Base-by-base conservation (phyloP, 2,113 vertebrate species). In the Damaliscus lunatus region DNA sequence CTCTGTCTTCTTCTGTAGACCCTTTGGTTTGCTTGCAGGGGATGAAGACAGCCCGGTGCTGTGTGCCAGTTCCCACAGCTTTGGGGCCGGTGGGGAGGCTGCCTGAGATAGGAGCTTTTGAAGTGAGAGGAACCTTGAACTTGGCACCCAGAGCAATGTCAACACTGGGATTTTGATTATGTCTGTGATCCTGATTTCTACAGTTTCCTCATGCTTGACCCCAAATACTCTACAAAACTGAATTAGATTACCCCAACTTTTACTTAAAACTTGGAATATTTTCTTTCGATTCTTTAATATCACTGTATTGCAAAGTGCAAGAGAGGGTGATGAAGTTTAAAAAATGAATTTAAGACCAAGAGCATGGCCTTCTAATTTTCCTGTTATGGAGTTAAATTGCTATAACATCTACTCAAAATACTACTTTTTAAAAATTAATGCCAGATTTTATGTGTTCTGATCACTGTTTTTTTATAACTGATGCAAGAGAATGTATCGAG, bases 401-500 rank as follows among this genome's bases (percentile, higher is more conserved):
- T 90, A 43, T 83, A 78, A 43, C 4, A 67, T 95, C 50, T 96
- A 48, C 52, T 94, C 36, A 88, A 83, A 82, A 74, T 36, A n/a
- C 25, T 57, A 27, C 33, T 91, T 90, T 31, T 78, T 91, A 80
- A 91, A 78, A 87, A 77, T n/a, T 77, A 7, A 3, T 67, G 16
- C 5, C 21, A 3, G 93, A 53, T 88, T 89, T 64, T 96, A 55
- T 80, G 21, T 85, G 19, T 88, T 91, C 71, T 88, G 29, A 86
- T 74, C 36, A 92, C 82, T 94, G 57, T 60, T 97, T 97, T 80
- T 97, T 80, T n/a, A 60, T 93, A 52, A 97, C 81, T 91, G 60
- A 94, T 96, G 31, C 23, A 85, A 88, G 62, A 93, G 16, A 85
- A 64, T 95, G 3, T 96, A 96, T 88, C 6, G 4, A 88, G 40